Percentiles rank a stretch among this genome's conserved stretches.
These are phyloP conservation scores for Leptinotarsa rubiginosa DNA, from an alignment of 2,888 invertebrate genomes.

Conservation along the genomic window DNA sequence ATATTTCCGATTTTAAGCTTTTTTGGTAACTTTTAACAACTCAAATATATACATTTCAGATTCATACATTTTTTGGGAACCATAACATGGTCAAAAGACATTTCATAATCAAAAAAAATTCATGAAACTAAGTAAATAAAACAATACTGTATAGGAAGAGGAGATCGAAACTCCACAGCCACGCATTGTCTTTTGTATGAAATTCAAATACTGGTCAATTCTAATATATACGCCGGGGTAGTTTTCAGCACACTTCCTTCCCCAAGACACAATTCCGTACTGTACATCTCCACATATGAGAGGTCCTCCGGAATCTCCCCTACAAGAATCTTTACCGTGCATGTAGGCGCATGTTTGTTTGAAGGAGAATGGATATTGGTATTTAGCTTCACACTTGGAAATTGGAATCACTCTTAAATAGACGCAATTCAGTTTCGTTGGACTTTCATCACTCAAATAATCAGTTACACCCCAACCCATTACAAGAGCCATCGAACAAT, in stretches of 20 bases:
- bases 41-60: no score
- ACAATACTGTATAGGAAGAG: not conserved
- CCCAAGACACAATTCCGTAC: constrained; percentile 15
- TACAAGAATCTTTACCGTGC: constrained; percentile 4
- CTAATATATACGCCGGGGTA: constrained; percentile 8
- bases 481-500: not conserved
- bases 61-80: no score
- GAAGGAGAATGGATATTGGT: not conserved
- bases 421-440: not conserved
- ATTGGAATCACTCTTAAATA: not conserved
- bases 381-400: not conserved
- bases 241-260: not conserved
- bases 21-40: no score
- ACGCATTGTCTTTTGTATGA: not conserved
- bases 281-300: constrained; percentile 9
- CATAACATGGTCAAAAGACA: no score
- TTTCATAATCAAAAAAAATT: no score
- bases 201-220: constrained; percentile 6
- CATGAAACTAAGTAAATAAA: not conserved
- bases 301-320: constrained; percentile 20
- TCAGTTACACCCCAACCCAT: not conserved
- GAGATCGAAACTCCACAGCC: not conserved
- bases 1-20: no score
- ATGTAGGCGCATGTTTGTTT: constrained; percentile 9
- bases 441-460: not conserved